A percentile compares a stretch with the other conserved stretches of the same genome.
Evolutionary conservation across 1,140 invertebrate genomes (phyloP).

Genomic region (Acromyrmex charruanus): DNA sequence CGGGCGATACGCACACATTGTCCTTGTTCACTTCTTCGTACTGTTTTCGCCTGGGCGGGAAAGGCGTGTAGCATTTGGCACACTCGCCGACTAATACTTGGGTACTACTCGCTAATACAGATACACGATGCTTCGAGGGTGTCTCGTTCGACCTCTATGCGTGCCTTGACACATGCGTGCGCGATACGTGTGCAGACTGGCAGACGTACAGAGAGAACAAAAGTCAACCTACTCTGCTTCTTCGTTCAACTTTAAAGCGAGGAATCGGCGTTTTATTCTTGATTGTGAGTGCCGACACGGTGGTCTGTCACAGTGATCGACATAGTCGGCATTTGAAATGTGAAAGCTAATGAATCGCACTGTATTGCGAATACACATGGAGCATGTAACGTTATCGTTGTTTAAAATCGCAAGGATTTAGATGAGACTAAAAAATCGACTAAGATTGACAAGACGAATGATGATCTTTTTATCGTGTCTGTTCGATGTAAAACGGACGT

Average conservation of each 20-base stretch:
- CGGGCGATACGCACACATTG: constrained; percentile 77
- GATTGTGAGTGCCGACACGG: constrained; percentile 18
- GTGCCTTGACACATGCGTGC: constrained; percentile 70
- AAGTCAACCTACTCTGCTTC: constrained; percentile 48
- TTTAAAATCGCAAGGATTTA: constrained; percentile 2
- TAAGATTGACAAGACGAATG: not conserved
- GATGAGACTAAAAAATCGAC: not conserved
- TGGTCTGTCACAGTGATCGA: constrained; percentile 29
- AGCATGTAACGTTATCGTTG: constrained; percentile 22
- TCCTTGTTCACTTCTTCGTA: constrained; percentile 75
- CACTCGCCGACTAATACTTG: constrained; percentile 75
- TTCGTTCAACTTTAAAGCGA: constrained; percentile 52
- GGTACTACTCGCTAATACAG: constrained; percentile 73
- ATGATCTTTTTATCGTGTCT: not conserved
- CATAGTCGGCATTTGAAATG: constrained; percentile 24
- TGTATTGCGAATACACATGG: not conserved
- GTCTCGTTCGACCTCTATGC: constrained; percentile 75
- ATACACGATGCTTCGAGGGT: constrained; percentile 74
- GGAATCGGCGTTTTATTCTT: not conserved
- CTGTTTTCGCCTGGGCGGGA: constrained; percentile 72
- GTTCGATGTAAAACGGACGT: not conserved
- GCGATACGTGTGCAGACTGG: constrained; percentile 55
- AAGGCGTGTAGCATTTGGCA: constrained; percentile 74
- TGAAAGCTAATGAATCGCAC: constrained; percentile 15
- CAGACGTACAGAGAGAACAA: constrained; percentile 74